Evolutionary conservation across 2,888 invertebrate species (phyloP), one percentile per base, ranked within the genome.

Genomic region (Cephus runcator): DNA sequence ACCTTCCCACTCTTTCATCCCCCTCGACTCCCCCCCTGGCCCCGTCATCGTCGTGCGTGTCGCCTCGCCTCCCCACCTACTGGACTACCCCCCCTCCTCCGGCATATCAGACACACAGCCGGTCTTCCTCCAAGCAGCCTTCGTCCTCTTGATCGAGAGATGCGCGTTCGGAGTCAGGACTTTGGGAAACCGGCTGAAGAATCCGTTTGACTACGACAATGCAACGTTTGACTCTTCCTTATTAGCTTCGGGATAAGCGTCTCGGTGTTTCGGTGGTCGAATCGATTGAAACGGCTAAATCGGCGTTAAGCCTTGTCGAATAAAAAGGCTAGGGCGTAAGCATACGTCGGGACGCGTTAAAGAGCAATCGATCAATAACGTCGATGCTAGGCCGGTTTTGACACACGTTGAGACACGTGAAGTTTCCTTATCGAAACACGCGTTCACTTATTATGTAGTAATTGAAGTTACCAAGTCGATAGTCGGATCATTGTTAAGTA

Each of bases 201-300:
- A 34, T 34, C 71, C 12, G 9, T 71, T 71, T 31, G 71, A 82
- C 81, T 78, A 83, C 76, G 78, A 78, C 80, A 76, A 81, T 76
- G 78, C 74, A 76, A 77, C 75, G 31, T 9, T 31, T 30, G 31
- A 30, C 35, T 75, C 75, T 75, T 75, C 79, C 79, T 80, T 83
- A 81, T 82, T 83, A 82, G 81, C 80, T 82, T 69, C 75, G 75
- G 79, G 79, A 81, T 77, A 77, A 80, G 79, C 80, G 78, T 76
- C 73, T 75, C 76, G 79, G 75, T 77, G 79, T 82, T 80, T 80
- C 79, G 78, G 77, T 76, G 76, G 79, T 79, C 82, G 81, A 81
- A 82, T 69, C 30, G 69, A 11, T 69, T 31, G 30, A 12, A 69
- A 4, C 6, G 78, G 77, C 79, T 79, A 23, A 23, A 56, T 56